Base-by-base conservation (phyloP, 2,113 vertebrate species). In the Okapia johnstoni region DNA sequence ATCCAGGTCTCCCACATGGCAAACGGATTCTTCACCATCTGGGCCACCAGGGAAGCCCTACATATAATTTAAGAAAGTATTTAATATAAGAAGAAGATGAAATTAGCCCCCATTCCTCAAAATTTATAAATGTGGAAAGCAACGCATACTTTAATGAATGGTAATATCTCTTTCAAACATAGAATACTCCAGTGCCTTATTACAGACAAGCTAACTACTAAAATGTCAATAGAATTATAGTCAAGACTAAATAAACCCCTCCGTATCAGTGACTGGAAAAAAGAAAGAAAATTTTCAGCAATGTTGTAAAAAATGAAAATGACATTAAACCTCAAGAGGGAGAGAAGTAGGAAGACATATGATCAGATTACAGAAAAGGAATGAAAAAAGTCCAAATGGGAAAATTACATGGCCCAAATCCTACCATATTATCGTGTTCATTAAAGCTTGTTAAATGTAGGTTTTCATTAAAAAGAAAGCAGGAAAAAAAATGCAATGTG, bases 151-250 rank as follows among this genome's bases (percentile, higher is more conserved):
- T 87, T 84, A 87, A 86, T 50, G 46, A 46, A 28, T 52, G 28
- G 50, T 63, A 90, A 86, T 33, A 88, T 70, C 46, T 94, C 55
- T 70, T 96, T 57, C 50, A 92, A 85, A 85, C 12, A 94, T 4
- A 86, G 23, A 55, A 66, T 70, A 19, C 63, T 85, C 36, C 46
- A 76, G 63, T 83, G 28, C 19, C 14, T 97, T 57, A 54, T 83
- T 73, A 52, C 46, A 60, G 79, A 87, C 43, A 33, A 13, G 21
- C 8, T 73, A 48, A n/a, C 21, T 73, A 36, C n/a, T 73, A 61
- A 87, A 96, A 77, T 89, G 63, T 94, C 81, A 87, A 70, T 11
- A 90, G 81, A 94, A 93, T 88, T 93, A 93, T 7, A 95, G 88
- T 88, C 60, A 91, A 61, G 28, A 80, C 90, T 73, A 70, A 80